Base-by-base conservation (phyloP, 2,113 vertebrate genomes). In the Colistium nudipinnis region DNA sequence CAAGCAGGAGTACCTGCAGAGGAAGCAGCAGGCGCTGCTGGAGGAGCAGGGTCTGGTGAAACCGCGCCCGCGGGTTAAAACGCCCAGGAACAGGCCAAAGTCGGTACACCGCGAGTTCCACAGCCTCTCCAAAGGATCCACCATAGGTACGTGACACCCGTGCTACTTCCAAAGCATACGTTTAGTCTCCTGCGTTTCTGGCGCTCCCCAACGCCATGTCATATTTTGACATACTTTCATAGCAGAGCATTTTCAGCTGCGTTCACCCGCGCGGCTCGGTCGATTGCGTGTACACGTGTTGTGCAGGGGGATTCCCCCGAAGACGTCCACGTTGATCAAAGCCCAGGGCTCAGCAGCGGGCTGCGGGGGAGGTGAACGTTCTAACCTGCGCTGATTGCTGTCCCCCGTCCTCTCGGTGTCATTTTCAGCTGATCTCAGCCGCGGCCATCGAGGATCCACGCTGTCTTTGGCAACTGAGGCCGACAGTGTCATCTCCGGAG, bases 381-480 rank as follows among this genome's bases (percentile, higher is more conserved):
- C 79, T 78, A 76, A 73, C 62, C 78, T 80, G 80, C 71, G 81
- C 81, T 87, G 86, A 25, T 55, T 8, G 49, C 17, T 62, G 31
- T 51, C n/a, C 11, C 11, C 43, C 33, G 22, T 45, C 52, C 28
- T 2, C 36, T 17, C 33, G 73, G 14, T 61, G 51, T 69, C 60
- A 56, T 17, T 78, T 78, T n/a, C 61, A 98, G 97, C 95, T 22
- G 95, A 96, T 52, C 56, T 97, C 78, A 96, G 95, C 91, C 90
- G 90, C 31, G 94, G 95, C 51, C 94, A 96, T 76, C 95, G 94
- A 13, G 97, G 96, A 43, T 99, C 97, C n/a, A 98, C 95, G 13
- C 93, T 98, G 1, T 99, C 97, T 27, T 83, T 99, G 91, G 97
- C 94, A 3, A 98, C 96, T 0, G 97, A 98, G 41, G 92, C 94